Conservation (phyloP, 2,888 invertebrate genomes). For the Neoscelio sp. region DNA sequence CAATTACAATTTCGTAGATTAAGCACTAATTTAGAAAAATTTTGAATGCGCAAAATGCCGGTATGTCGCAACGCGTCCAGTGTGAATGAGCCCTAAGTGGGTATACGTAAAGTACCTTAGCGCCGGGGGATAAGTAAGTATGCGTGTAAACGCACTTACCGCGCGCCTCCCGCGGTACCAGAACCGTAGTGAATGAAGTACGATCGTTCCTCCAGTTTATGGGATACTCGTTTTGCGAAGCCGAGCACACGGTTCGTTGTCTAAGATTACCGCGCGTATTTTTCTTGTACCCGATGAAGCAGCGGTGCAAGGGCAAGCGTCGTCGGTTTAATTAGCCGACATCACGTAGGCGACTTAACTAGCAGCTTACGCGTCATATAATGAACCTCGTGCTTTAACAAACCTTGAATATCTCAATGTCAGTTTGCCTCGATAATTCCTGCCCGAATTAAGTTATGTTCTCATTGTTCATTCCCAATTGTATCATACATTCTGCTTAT, state of each 20-base stretch:
- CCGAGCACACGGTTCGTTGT: constrained; percentile 40
- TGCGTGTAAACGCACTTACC: constrained; percentile 70
- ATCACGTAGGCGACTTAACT: constrained; percentile 69
- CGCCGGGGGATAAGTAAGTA: constrained; percentile 60
- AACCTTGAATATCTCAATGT: constrained; percentile 67
- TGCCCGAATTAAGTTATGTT: constrained; percentile 46
- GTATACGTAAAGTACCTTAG: constrained; percentile 21
- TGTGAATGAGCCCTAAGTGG: constrained; percentile 45
- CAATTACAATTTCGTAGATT: constrained; percentile 33
- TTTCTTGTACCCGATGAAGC: constrained; percentile 42
- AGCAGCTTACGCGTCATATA: constrained; percentile 67
- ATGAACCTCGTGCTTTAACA: constrained; percentile 51
- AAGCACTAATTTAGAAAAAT: constrained; percentile 28
- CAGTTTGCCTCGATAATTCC: constrained; percentile 22
- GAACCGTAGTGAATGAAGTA: constrained; percentile 63
- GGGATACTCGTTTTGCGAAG: constrained; percentile 62
- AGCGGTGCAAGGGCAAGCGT: constrained; percentile 54
- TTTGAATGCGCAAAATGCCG: constrained; percentile 1
- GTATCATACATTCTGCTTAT: not conserved
- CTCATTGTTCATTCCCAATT: constrained; percentile 45
- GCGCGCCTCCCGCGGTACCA: constrained; percentile 51
- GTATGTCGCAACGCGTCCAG: constrained; percentile 1
- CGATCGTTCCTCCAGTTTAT: constrained; percentile 69
- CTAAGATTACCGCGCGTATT: constrained; percentile 42
- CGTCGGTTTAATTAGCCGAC: constrained; percentile 70